phyloP scores from a whole-genome alignment of 2,113 vertebrate species.

The Perccottus glenii region DNA sequence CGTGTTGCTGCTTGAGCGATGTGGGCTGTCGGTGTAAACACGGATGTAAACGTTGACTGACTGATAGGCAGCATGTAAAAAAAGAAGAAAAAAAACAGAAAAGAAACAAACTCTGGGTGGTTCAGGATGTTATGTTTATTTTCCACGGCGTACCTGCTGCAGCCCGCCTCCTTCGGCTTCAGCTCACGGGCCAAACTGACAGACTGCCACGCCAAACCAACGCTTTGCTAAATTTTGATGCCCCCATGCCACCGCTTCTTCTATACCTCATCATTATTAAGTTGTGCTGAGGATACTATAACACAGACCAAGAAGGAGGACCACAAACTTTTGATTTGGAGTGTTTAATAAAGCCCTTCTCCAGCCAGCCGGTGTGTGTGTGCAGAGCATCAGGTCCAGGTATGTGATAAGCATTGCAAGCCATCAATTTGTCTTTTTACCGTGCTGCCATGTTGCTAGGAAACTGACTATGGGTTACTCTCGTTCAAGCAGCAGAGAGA shows the following conservation, averaged over 20 bases:
- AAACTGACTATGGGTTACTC: slow-evolving; percentile 71
- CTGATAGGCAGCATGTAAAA: neutral
- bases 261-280: slow-evolving; percentile 8
- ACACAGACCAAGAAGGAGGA: slow-evolving; percentile 1
- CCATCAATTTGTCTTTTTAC: slow-evolving; percentile 65
- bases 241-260: slow-evolving; percentile 11
- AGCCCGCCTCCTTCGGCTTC: slow-evolving; percentile 13
- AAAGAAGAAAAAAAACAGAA: neutral
- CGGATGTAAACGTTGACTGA: slow-evolving; percentile 13
- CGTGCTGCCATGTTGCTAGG: slow-evolving; percentile 78
- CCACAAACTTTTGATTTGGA: slow-evolving; percentile 47
- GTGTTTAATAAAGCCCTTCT: slow-evolving; percentile 1
- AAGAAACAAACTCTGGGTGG: neutral
- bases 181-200: slow-evolving; percentile 28
- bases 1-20: slow-evolving; percentile 39
- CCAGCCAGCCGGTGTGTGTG: neutral
- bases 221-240: slow-evolving; percentile 38
- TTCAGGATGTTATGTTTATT: slow-evolving; percentile 52
- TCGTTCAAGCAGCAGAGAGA: slow-evolving; percentile 54
- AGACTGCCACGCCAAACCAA: slow-evolving; percentile 51
- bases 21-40: slow-evolving; percentile 59
- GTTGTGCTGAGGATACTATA: neutral
- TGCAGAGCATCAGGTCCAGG: slow-evolving; percentile 56
- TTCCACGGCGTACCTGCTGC: slow-evolving; percentile 29
- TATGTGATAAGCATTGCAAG: slow-evolving; percentile 62